phyloP scores from a whole-genome alignment of 2,888 invertebrate genomes.

The Acronicta psi region DNA sequence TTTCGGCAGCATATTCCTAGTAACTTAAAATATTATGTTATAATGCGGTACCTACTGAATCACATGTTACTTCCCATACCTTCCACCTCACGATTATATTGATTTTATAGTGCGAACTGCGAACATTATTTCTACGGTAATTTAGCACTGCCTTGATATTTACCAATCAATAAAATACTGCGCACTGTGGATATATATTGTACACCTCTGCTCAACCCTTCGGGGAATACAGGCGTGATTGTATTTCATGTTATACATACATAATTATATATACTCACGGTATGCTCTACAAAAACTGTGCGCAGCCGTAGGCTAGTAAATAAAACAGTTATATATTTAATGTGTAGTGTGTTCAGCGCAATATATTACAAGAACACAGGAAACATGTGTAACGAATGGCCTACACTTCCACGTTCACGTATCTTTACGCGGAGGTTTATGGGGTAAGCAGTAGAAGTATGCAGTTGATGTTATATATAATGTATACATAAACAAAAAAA shows the following conservation, averaged over 20 bases:
- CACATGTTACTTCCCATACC: neutral
- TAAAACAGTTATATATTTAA: neutral
- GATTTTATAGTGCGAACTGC: too few relatives aligned
- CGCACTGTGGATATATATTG: too few relatives aligned
- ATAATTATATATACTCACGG: too few relatives aligned
- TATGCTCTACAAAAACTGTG: too few relatives aligned
- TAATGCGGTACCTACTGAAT: too few relatives aligned
- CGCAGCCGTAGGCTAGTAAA: too few relatives aligned
- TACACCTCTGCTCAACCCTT: too few relatives aligned
- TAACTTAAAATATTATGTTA: neutral
- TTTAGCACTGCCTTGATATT: constrained; percentile 7
- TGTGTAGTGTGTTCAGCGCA: neutral
- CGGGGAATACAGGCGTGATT: too few relatives aligned
- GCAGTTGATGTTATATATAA: too few relatives aligned
- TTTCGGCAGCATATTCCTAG: too few relatives aligned
- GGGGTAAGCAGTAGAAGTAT: neutral
- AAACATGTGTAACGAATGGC: constrained; percentile 21
- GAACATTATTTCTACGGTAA: neutral
- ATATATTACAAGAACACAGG: constrained; percentile 19
- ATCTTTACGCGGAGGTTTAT: constrained; percentile 19
- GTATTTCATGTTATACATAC: too few relatives aligned
- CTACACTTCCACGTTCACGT: constrained; percentile 23
- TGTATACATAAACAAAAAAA: too few relatives aligned
- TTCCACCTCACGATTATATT: neutral
- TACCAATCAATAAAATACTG: constrained; percentile 19